Percentiles rank a stretch among this genome's conserved stretches.
Evolutionary conservation across 2,888 invertebrate species (phyloP).

Genomic region (Mesoligia furuncula): DNA sequence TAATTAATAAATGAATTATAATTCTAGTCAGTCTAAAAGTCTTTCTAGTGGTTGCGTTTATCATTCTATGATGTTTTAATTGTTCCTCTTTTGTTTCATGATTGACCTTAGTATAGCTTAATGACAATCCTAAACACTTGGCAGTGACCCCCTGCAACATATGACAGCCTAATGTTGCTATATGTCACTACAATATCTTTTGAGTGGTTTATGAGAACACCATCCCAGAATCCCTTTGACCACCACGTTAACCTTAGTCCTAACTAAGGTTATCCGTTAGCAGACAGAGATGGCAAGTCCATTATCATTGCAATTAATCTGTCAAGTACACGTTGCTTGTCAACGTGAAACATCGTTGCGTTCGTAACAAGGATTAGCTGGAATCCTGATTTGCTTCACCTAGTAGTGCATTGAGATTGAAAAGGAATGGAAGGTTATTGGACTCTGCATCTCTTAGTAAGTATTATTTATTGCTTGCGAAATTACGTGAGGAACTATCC

Average conservation of each 20-base stretch:
- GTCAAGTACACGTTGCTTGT: constrained; percentile 11
- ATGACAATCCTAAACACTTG: neutral
- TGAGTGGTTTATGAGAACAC: neutral
- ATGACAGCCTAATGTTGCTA: neutral
- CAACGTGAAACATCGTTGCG: neutral
- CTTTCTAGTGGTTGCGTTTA: neutral
- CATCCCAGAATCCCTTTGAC: constrained; percentile 3
- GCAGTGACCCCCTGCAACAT: neutral
- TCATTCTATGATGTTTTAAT: neutral
- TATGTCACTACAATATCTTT: neutral
- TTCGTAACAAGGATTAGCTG: neutral
- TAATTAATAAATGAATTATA: neutral
- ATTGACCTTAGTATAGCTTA: neutral
- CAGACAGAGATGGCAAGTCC: neutral
- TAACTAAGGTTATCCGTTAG: neutral
- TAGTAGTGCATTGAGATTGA: neutral
- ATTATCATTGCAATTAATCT: constrained; percentile 22
- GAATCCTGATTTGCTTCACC: neutral
- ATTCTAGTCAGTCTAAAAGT: too few species aligned
- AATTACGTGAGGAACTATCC: neutral
- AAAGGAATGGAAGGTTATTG: too few species aligned
- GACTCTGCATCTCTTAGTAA: neutral
- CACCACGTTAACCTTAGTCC: neutral
- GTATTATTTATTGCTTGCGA: neutral
- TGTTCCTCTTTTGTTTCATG: neutral